Conservation (phyloP, 2,113 vertebrate species). For the Sylvia atricapilla region DNA sequence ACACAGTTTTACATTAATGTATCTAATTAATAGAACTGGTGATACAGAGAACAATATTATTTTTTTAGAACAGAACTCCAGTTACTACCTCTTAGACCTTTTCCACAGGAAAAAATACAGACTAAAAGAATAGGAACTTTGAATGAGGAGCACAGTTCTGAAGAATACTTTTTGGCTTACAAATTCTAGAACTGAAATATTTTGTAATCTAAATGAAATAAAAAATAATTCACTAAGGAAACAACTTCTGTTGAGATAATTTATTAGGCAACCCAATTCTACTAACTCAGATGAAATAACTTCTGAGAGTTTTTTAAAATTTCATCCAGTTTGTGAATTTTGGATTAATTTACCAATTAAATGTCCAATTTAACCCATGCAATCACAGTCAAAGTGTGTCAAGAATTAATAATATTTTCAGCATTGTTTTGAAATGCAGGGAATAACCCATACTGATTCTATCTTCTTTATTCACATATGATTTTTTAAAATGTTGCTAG, state of each 20-base stretch:
- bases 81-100: not conserved
- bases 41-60: not conserved
- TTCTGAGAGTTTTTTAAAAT: not conserved
- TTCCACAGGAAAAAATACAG: not conserved
- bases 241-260: not conserved
- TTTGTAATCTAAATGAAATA: not conserved
- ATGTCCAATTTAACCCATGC: not conserved
- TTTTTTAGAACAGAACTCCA: not conserved
- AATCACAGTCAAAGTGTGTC: not conserved
- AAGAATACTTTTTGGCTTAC: not conserved
- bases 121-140: not conserved
- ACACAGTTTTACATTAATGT: not conserved
- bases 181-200: not conserved
- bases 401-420: not conserved
- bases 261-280: not conserved
- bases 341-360: not conserved
- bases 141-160: not conserved
- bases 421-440: not conserved
- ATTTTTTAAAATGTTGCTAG: not conserved
- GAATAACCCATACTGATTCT: not conserved
- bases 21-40: not conserved
- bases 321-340: not conserved
- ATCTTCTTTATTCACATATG: not conserved
- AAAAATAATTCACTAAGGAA: not conserved
- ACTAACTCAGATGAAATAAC: not conserved